phyloP scores from a whole-genome alignment of 1,140 invertebrate genomes.

The Trachymyrmex septentrionalis region DNA sequence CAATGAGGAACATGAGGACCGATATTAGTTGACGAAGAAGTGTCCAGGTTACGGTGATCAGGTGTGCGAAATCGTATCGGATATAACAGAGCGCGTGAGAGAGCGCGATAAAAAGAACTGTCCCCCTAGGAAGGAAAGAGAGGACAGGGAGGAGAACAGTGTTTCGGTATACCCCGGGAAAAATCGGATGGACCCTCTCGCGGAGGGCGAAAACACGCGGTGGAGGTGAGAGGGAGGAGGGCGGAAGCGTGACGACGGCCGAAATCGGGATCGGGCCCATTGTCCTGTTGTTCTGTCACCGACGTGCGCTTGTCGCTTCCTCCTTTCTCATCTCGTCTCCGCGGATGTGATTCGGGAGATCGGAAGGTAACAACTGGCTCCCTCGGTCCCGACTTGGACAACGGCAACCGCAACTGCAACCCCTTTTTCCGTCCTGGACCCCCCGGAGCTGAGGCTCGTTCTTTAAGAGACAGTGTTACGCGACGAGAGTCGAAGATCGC shows the following conservation, averaged over 20 bases:
- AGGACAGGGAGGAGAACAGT: slow-evolving; percentile 13
- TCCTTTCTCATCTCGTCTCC: slow-evolving; percentile 66
- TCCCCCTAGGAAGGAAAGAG: neutral
- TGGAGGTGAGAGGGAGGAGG: slow-evolving; percentile 72
- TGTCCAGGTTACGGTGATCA: slow-evolving; percentile 64
- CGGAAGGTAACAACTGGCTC: slow-evolving; percentile 26
- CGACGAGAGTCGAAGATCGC: slow-evolving; percentile 66
- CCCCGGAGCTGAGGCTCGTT: slow-evolving; percentile 36
- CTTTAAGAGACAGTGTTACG: slow-evolving; percentile 58
- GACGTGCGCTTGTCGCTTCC: slow-evolving; percentile 68
- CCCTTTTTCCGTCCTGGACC: slow-evolving; percentile 68
- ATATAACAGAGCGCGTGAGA: slow-evolving; percentile 1
- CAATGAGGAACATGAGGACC: slow-evolving; percentile 73
- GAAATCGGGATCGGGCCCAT: slow-evolving; percentile 49
- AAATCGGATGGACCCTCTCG: slow-evolving; percentile 66
- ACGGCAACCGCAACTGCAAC: neutral
- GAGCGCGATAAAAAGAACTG: neutral
- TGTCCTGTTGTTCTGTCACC: slow-evolving; percentile 39
- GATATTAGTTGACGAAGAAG: slow-evolving; percentile 75
- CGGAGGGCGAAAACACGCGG: slow-evolving; percentile 43
- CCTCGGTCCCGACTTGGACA: neutral
- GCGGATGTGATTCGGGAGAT: slow-evolving; percentile 18
- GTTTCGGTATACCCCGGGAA: slow-evolving; percentile 46
- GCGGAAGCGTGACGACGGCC: slow-evolving; percentile 70
- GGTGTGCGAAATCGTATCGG: slow-evolving; percentile 50